A percentile compares a stretch with the other conserved stretches of the same genome.
Evolutionary conservation across 2,797 vertebrate species (phyloP).

Genomic region (Thunnus albacares): DNA sequence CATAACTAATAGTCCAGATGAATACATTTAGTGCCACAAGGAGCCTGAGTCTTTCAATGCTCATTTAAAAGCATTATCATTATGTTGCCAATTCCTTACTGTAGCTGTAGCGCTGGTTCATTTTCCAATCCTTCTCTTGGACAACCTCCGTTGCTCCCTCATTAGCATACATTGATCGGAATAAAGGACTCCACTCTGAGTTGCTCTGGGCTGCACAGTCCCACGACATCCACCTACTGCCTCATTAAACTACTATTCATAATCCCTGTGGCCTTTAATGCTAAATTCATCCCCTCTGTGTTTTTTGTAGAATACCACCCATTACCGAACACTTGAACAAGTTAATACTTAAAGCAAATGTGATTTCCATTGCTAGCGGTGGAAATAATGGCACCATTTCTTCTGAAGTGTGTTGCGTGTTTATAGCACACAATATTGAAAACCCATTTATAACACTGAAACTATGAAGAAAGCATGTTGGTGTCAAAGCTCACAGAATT

Average conservation of each 20-base stretch:
- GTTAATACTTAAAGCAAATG: slow-evolving; percentile 34
- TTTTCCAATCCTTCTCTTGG: slow-evolving; percentile 59
- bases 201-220: slow-evolving; percentile 58
- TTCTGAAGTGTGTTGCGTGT: not conserved
- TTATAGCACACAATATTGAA: not conserved
- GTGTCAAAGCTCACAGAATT: not conserved
- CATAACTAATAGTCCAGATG: slow-evolving; percentile 52
- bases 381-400: slow-evolving; percentile 6
- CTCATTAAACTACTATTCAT: slow-evolving; percentile 75
- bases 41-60: slow-evolving; percentile 21
- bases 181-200: slow-evolving; percentile 66
- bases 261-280: slow-evolving; percentile 60
- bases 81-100: slow-evolving; percentile 50
- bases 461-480: not conserved
- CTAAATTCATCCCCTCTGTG: slow-evolving; percentile 46
- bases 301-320: slow-evolving; percentile 51
- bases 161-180: slow-evolving; percentile 80
- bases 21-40: slow-evolving; percentile 21
- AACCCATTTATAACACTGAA: slow-evolving; percentile 4
- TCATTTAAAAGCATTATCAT: slow-evolving; percentile 60
- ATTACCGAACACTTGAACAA: slow-evolving; percentile 36
- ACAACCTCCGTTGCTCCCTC: slow-evolving; percentile 62
- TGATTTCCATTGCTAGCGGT: slow-evolving; percentile 32
- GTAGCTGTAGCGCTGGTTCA: slow-evolving; percentile 55
- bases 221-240: slow-evolving; percentile 62